A percentile compares a stretch with the other conserved stretches of the same genome.
Conservation (phyloP, 1,140 invertebrate genomes). For the Delia radicum region DNA sequence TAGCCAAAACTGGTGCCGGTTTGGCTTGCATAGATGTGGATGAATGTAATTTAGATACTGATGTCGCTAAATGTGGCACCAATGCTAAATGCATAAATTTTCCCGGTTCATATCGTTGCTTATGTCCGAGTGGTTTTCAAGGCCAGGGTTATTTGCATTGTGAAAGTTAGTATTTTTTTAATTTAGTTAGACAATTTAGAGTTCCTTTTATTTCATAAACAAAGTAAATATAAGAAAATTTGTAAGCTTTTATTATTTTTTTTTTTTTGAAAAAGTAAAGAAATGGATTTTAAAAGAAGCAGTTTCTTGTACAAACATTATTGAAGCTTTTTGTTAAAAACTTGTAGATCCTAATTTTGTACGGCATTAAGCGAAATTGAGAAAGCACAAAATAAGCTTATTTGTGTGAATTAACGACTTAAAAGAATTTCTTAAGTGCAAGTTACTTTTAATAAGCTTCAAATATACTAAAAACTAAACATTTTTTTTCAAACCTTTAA, state of each 20-base stretch:
- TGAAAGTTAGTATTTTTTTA: slow-evolving; percentile 75
- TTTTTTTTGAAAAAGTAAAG: too few species aligned
- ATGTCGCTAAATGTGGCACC: slow-evolving; percentile 69
- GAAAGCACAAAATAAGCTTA: too few species aligned
- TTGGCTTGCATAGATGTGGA: slow-evolving; percentile 65
- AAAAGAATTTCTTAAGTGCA: too few species aligned
- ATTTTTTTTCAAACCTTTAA: too few species aligned
- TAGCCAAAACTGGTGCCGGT: slow-evolving; percentile 39
- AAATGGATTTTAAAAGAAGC: too few species aligned
- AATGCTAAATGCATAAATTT: slow-evolving; percentile 91
- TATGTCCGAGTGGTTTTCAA: slow-evolving; percentile 82
- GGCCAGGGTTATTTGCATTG: slow-evolving; percentile 84
- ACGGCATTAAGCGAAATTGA: too few species aligned
- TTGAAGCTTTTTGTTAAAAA: too few species aligned
- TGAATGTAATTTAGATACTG: slow-evolving; percentile 71
- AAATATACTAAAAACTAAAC: too few species aligned
- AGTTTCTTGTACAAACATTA: too few species aligned
- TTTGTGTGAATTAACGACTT: too few species aligned
- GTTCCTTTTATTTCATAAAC: slow-evolving; percentile 31
- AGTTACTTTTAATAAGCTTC: too few species aligned
- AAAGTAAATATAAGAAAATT: background rate
- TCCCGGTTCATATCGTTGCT: slow-evolving; percentile 88
- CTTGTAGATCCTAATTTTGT: too few species aligned
- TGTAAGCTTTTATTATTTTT: background rate
- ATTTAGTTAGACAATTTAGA: slow-evolving; percentile 8